Conservation (phyloP, 2,888 invertebrate species). For the Ormia ochracea region DNA sequence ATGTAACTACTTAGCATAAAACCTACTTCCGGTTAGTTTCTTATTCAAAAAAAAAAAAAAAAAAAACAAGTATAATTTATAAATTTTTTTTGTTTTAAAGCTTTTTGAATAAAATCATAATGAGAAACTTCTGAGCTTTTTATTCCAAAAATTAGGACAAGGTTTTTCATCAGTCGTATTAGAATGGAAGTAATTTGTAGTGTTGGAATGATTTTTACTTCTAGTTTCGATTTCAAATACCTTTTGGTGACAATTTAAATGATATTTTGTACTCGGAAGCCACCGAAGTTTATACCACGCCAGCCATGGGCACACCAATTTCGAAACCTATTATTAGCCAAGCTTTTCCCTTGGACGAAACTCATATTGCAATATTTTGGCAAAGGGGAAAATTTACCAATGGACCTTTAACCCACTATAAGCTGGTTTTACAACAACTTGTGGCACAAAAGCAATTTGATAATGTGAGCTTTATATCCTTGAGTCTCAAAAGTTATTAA, state of each 20-base stretch:
- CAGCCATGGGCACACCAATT: conserved; percentile 84
- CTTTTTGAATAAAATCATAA: no score
- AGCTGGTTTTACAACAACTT: conserved; percentile 81
- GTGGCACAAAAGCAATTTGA: conserved; percentile 80
- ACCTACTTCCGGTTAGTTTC: no score
- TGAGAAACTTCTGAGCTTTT: no score
- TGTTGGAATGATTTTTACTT: background rate
- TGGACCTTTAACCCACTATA: conserved; percentile 91
- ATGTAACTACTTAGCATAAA: no score
- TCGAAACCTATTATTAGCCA: conserved; percentile 86
- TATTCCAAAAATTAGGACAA: no score
- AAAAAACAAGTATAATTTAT: no score
- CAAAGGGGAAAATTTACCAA: conserved; percentile 90
- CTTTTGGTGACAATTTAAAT: conserved; percentile 83
- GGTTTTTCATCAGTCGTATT: no score
- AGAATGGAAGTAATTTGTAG: background rate
- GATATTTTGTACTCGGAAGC: conserved; percentile 85
- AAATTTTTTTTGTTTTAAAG: no score
- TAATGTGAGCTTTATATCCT: conserved; percentile 78
- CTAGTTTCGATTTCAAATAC: conserved; percentile 91
- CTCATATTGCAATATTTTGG: conserved; percentile 92
- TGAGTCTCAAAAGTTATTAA: background rate
- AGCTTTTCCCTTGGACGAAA: conserved; percentile 87
- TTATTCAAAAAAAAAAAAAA: no score
- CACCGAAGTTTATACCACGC: conserved; percentile 86